Base-by-base conservation (phyloP, 2,888 invertebrate species). In the Lasiommata megera region DNA sequence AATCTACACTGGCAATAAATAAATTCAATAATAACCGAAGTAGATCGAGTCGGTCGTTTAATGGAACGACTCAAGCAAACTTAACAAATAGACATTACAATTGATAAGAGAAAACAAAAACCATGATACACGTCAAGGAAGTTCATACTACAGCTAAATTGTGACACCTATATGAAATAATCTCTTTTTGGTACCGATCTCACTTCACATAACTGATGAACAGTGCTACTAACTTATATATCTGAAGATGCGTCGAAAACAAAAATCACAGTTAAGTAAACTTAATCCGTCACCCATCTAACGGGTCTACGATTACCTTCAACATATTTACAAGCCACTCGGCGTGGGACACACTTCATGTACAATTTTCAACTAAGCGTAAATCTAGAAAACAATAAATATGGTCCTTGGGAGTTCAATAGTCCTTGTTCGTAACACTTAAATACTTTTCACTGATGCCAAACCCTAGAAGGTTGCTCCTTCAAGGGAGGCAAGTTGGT, bases 161-260 rank as follows among this genome's bases (percentile, higher is more conserved):
- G 76, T 76, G 80, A 82, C 74, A 77, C 71, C 79, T 82, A 81
- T 67, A 69, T 76, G 79, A 79, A 79, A 81, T 84, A 87, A 89
- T 88, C 86, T 87, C 84, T 88, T 89, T 89, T 89, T 88, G 89
- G 89, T 88, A 88, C 80, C 79, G 81, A 84, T 89, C 89, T 89
- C 89, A 89, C 88, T 88, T 84, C 73, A 80, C 77, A 80, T 76
- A 79, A 77, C 79, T 76, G 80, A 77, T 74, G 66, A 76, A 69
- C 74, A 66, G 72, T 65, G 65, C 76, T 79, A 79, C 72, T 76
- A 81, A 76, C 77, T 81, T 80, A 80, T 68, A 79, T 69, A 80
- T 75, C 70, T 78, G 77, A 76, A 76, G 77, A 79, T 72, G 76
- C 74, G 73, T 81, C 79, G 72, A 82, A 80, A 85, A 82, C 78